These are phyloP conservation scores for Pelodytes ibericus DNA, from an alignment of 2,797 vertebrate species.

Conservation along the genomic window DNA sequence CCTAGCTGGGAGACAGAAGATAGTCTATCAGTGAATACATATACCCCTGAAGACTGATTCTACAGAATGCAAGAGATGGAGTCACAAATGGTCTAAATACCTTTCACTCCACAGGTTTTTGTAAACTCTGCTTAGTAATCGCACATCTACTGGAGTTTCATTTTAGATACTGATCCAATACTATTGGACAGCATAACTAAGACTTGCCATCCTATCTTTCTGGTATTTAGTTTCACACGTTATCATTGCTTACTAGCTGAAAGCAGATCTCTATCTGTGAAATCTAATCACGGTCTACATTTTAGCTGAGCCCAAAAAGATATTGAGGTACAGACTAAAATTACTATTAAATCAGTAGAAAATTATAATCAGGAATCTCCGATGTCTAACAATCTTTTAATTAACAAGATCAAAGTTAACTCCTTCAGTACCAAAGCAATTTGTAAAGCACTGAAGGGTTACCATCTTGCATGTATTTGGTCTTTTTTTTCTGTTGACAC, in stretches of 20 bases:
- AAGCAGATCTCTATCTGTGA: not conserved
- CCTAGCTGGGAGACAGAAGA: too few relatives aligned
- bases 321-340: not conserved
- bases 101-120: too few relatives aligned
- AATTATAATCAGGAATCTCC: too few relatives aligned
- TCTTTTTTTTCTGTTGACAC: too few relatives aligned
- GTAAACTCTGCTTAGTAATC: not conserved
- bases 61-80: not conserved
- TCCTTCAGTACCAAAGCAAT: too few relatives aligned
- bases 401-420: too few relatives aligned
- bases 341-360: not conserved
- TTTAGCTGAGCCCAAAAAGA: too few relatives aligned
- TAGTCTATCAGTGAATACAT: too few relatives aligned
- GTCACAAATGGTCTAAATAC: not conserved
- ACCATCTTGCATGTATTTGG: too few relatives aligned
- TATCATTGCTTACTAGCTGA: conserved; percentile 5
- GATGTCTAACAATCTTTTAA: too few relatives aligned
- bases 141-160: not conserved
- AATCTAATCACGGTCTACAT: not conserved
- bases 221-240: conserved; percentile 15
- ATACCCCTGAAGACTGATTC: too few relatives aligned
- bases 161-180: conserved; percentile 32
- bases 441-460: too few relatives aligned
- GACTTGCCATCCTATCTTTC: conserved; percentile 18
- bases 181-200: not conserved